phyloP scores from a whole-genome alignment of 2,113 vertebrate genomes.

The Phalacrocorax pelagicus region DNA sequence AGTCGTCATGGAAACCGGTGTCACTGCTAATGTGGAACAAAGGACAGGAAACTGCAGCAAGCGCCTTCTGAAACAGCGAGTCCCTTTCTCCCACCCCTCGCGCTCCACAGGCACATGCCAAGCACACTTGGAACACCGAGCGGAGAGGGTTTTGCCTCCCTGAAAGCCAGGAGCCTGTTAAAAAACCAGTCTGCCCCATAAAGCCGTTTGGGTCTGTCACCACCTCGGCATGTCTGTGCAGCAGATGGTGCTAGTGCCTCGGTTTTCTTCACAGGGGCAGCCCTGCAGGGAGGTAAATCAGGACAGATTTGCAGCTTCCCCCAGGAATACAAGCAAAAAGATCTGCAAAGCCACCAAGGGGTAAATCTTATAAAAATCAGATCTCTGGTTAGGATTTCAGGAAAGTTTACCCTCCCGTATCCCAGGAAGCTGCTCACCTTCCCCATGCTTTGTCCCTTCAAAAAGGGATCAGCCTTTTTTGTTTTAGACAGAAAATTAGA shows the following conservation, averaged over 20 bases:
- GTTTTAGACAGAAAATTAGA: not conserved
- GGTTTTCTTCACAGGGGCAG: not conserved
- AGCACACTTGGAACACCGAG: accelerated
- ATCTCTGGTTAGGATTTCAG: not conserved
- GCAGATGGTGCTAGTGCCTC: not conserved
- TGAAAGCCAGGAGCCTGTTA: not conserved
- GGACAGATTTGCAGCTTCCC: not conserved
- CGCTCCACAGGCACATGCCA: not conserved
- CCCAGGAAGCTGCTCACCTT: not conserved
- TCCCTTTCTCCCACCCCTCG: not conserved
- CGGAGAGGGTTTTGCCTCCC: not conserved
- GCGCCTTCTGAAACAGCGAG: not conserved
- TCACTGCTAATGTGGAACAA: conserved; percentile 31
- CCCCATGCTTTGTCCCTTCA: not conserved
- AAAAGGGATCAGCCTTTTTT: not conserved
- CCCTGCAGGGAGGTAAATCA: not conserved
- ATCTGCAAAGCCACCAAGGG: not conserved
- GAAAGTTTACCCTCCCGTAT: not conserved
- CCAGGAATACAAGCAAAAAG: not conserved
- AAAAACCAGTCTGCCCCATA: not conserved
- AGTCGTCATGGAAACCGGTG: not conserved
- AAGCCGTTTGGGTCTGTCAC: not conserved
- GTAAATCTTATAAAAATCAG: not conserved
- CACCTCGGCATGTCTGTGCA: accelerated
- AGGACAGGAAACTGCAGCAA: not conserved